Percentiles rank a stretch among this genome's conserved stretches.
Conservation (phyloP, 2,888 invertebrate species). For the Lottia scabra region DNA sequence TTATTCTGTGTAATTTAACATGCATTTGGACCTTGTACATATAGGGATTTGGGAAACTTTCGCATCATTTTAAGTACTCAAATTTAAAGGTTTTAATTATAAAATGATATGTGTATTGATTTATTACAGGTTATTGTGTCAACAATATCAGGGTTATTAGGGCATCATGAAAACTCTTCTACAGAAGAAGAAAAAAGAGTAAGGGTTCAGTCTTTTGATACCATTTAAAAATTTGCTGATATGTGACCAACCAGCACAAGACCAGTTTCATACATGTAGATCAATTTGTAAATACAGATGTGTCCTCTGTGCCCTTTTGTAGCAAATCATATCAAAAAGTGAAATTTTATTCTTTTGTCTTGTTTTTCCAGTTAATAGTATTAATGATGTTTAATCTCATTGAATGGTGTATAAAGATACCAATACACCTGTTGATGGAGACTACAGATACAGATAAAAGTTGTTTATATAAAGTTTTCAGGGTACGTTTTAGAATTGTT, state of each 20-base stretch:
- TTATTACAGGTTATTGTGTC: constrained; percentile 55
- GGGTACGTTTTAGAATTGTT: constrained; percentile 37
- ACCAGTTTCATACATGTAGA: too few relatives aligned
- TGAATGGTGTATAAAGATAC: constrained; percentile 91
- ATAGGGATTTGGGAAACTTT: too few relatives aligned
- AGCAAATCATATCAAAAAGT: too few relatives aligned
- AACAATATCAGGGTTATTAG: constrained; percentile 72
- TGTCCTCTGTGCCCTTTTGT: too few relatives aligned
- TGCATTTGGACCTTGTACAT: too few relatives aligned
- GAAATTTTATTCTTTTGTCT: neutral
- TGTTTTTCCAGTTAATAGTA: constrained; percentile 76
- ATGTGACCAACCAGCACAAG: too few relatives aligned
- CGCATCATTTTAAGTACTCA: too few relatives aligned
- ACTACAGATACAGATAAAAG: constrained; percentile 58
- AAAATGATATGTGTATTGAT: too few relatives aligned
- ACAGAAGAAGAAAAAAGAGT: constrained; percentile 76
- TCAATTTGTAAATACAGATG: too few relatives aligned
- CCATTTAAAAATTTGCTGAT: neutral
- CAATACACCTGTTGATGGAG: constrained; percentile 73
- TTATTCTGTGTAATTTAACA: too few relatives aligned
- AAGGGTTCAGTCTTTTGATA: constrained; percentile 9
- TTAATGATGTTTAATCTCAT: constrained; percentile 89
- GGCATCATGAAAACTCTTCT: constrained; percentile 66
- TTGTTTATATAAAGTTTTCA: constrained; percentile 64
- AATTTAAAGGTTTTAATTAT: too few relatives aligned